phyloP scores from a whole-genome alignment of 2,797 vertebrate species.

The Spea hammondii region DNA sequence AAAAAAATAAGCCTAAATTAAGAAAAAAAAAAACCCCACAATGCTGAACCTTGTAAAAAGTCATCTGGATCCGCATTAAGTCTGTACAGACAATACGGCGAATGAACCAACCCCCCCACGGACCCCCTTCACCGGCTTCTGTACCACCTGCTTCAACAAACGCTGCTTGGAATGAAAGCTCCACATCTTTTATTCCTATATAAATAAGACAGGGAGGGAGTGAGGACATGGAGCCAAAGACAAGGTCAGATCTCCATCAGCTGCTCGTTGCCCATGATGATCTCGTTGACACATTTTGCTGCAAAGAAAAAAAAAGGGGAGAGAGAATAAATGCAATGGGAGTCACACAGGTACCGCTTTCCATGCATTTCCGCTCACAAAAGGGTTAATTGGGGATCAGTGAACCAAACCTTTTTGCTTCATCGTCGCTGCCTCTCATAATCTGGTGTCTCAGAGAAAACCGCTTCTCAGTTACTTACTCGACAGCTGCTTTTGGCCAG shows the following conservation, averaged over 20 bases:
- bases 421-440: too few species aligned
- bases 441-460: too few species aligned
- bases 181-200: constrained; percentile 70
- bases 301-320: constrained; percentile 60
- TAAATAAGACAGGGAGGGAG: constrained; percentile 63
- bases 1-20: too few species aligned
- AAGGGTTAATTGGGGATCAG: too few species aligned
- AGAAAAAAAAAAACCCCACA: too few species aligned
- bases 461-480: too few species aligned
- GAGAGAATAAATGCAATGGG: neutral
- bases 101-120: neutral
- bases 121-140: neutral
- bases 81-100: neutral
- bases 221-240: constrained; percentile 31
- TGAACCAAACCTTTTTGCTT: too few species aligned
- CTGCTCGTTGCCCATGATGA: constrained; percentile 93
- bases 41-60: too few species aligned
- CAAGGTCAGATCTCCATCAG: constrained; percentile 91
- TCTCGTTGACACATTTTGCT: constrained; percentile 93
- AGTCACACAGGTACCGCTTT: neutral
- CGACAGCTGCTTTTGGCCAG: too few species aligned
- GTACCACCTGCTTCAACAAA: neutral
- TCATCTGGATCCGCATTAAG: neutral
- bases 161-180: neutral
- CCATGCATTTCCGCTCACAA: too few species aligned